Evolutionary conservation across 92 coral and sea anemone species (phyloP), one percentile per base, ranked within the genome.

Genomic region (Porites lobata): DNA sequence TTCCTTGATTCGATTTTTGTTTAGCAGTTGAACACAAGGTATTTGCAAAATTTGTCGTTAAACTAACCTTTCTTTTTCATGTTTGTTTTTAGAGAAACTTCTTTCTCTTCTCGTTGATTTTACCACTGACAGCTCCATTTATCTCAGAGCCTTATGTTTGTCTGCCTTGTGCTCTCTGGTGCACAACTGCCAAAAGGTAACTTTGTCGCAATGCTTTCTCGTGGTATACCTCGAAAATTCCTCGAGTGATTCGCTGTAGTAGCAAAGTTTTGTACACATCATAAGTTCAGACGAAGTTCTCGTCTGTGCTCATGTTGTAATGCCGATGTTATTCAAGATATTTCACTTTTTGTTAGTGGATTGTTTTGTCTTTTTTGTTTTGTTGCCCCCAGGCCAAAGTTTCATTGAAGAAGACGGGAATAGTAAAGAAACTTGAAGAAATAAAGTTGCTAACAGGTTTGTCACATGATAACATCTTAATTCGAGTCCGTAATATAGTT

Each of bases 161-260:
- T 96, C 99, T 2, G 98, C 99, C 11, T 69, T 96, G 67, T 96
- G 97, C 91, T 92, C 98, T 1, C 89, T 96, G 17, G 80, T 95
- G 15, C 84, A 89, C 86, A 96, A 95, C 76, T 92, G 96, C 69
- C 99, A 96, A 73, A 96, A 96, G 99, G 99, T 96, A 62, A 7
- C 78, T 11, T 71, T 14, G n/a, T n/a, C n/a, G 47, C 47, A 38
- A 56, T 56, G 3, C 3, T 10, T 56, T 9, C 15, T 56, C 3
- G 13, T 56, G 11, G 11, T 56, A 10, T 56, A 56, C 61, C 5
- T 38, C 47, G 47, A 38, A 38, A 38, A 38, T 38, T 38, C 7
- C 47, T 38, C 47, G 7, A 38, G 0, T 38, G 7, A 4, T 38
- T 38, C 6, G 47, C 47, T 38, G 7, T 38, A 38, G 47, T 4